These are phyloP conservation scores for Tiliacea aurago DNA, from an alignment of 2,888 invertebrate genomes.

Conservation along the genomic window DNA sequence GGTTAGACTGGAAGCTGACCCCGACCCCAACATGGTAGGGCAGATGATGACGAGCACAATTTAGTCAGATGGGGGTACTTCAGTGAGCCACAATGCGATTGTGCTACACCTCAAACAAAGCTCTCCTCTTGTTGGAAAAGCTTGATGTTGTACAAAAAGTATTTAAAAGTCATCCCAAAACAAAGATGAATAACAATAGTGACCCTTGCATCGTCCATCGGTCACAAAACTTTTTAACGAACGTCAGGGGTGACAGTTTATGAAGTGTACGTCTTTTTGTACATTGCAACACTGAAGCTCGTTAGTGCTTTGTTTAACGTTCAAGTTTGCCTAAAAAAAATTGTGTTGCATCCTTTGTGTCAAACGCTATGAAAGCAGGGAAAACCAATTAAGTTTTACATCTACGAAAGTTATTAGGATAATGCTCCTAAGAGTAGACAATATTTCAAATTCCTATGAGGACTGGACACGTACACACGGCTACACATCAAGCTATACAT, in stretches of 20 bases:
- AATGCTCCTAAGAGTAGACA: neutral
- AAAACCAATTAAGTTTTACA: neutral
- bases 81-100: no score
- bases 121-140: no score
- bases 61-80: no score
- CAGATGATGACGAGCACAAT: no score
- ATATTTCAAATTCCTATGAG: no score
- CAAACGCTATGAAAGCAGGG: neutral
- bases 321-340: neutral
- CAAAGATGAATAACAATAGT: neutral
- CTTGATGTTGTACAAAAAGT: no score
- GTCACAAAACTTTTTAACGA: constrained; percentile 9
- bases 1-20: no score
- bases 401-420: neutral
- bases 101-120: no score
- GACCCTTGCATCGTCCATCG: neutral
- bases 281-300: constrained; percentile 8
- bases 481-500: no score
- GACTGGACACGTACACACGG: no score
- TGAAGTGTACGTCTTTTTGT: constrained; percentile 14
- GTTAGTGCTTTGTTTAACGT: constrained; percentile 25
- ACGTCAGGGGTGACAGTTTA: constrained; percentile 1
- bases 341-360: neutral
- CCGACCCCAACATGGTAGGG: no score
- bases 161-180: neutral